phyloP scores from a whole-genome alignment of 1,140 invertebrate species.

The Megathymus violae region DNA sequence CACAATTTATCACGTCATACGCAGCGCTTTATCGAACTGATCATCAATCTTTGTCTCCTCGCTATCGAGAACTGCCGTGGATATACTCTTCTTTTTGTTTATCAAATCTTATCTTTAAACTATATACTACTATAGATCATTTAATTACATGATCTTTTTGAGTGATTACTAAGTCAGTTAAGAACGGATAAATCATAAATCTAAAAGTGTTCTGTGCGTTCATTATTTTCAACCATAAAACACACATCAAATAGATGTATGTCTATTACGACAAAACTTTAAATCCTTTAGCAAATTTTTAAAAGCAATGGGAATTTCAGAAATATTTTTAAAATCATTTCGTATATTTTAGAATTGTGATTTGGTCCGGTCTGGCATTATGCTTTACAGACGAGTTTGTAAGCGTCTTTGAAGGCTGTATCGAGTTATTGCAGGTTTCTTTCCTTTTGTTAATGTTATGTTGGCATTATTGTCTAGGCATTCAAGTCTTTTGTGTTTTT shows the following conservation, averaged over 20 bases:
- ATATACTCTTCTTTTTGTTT: slow-evolving; percentile 13
- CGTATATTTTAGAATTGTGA: slow-evolving; percentile 5
- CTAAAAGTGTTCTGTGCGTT: too few relatives aligned
- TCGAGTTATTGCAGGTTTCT: slow-evolving; percentile 31
- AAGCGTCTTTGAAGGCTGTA: slow-evolving; percentile 25
- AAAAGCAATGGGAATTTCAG: neutral
- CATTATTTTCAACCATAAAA: neutral
- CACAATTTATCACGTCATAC: slow-evolving; percentile 35
- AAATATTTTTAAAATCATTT: neutral
- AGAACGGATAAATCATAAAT: too few relatives aligned
- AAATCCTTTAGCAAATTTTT: neutral
- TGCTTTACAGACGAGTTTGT: slow-evolving; percentile 7
- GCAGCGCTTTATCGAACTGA: slow-evolving; percentile 12
- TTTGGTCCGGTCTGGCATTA: slow-evolving; percentile 12
- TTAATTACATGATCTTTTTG: too few relatives aligned
- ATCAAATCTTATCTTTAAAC: too few relatives aligned
- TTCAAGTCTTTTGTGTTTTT: slow-evolving; percentile 14
- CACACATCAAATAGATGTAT: neutral
- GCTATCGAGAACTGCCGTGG: slow-evolving; percentile 15
- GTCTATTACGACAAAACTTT: neutral
- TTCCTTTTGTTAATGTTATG: slow-evolving; percentile 17
- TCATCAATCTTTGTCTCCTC: slow-evolving; percentile 35
- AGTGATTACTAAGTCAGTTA: too few relatives aligned
- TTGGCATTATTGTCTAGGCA: slow-evolving; percentile 15
- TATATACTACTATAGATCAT: too few relatives aligned